Evolutionary conservation across 1,140 invertebrate genomes (phyloP).

Genomic region (Zaprionus gabonicus): DNA sequence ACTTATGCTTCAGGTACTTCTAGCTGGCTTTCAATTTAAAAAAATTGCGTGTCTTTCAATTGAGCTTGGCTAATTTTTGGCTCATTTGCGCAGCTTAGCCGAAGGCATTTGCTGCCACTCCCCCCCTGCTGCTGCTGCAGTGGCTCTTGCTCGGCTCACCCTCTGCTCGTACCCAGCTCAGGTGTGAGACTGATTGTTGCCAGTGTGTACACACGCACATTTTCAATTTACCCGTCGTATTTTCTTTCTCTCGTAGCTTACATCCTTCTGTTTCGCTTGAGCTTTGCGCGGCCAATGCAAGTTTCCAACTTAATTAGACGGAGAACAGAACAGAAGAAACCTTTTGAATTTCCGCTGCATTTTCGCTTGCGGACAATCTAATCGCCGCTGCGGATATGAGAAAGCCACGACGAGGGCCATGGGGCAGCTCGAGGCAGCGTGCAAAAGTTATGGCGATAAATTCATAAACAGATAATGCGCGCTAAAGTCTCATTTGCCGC

Average conservation of each 20-base stretch:
- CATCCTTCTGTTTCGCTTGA: conserved; percentile 14
- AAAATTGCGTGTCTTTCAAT: conserved; percentile 58
- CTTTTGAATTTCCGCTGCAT: conserved; percentile 79
- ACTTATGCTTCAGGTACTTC: no score
- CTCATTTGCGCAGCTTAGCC: conserved; percentile 41
- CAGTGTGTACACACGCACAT: not conserved
- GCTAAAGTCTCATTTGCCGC: conserved; percentile 66
- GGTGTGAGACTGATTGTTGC: not conserved
- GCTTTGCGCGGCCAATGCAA: conserved; percentile 33
- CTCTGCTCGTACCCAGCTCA: not conserved
- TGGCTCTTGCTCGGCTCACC: no score
- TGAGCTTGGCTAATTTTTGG: conserved; percentile 49
- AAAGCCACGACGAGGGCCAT: conserved; percentile 43
- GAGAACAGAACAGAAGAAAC: not conserved
- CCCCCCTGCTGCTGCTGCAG: not conserved
- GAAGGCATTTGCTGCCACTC: not conserved
- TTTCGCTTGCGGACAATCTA: conserved; percentile 62
- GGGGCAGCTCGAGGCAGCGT: not conserved
- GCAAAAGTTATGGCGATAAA: conserved; percentile 67
- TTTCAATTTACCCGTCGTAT: conserved; percentile 1
- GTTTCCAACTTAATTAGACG: conserved; percentile 69
- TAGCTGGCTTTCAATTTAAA: conserved; percentile 62
- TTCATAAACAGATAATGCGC: conserved; percentile 81
- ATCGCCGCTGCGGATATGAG: conserved; percentile 75
- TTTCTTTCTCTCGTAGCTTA: no score